Conservation (phyloP, 2,888 invertebrate species). For the Melipona beecheii region DNA sequence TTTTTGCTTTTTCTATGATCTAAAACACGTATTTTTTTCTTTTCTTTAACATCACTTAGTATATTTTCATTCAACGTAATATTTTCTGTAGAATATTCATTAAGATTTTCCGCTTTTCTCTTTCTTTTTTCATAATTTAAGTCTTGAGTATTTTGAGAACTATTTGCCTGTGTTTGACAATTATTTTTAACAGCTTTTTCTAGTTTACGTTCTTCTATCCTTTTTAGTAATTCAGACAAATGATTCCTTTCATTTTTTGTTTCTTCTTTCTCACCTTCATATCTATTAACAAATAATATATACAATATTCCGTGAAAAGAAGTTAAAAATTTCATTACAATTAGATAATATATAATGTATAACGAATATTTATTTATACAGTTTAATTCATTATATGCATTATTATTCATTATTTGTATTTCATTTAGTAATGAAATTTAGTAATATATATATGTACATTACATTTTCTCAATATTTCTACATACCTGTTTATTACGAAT, state of each 20-base stretch:
- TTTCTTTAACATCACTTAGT: neutral
- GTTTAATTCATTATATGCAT: neutral
- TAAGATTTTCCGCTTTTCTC: constrained; percentile 45
- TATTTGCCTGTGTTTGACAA: constrained; percentile 15
- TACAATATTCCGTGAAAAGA: constrained; percentile 7
- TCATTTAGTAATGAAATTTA: neutral
- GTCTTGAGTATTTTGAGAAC: constrained; percentile 18
- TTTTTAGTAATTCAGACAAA: constrained; percentile 73
- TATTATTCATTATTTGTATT: neutral
- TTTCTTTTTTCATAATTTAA: constrained; percentile 12
- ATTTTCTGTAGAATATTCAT: neutral
- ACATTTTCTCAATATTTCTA: neutral
- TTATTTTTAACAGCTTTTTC: constrained; percentile 61
- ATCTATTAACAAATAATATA: constrained; percentile 68
- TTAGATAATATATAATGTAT: neutral
- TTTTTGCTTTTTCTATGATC: constrained; percentile 34
- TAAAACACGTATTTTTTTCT: neutral
- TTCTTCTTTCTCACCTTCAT: constrained; percentile 71
- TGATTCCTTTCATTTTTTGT: constrained; percentile 73
- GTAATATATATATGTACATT: neutral
- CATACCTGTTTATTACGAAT: constrained; percentile 89
- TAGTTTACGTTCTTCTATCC: constrained; percentile 76
- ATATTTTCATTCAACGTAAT: neutral
- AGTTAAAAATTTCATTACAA: neutral
- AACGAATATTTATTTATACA: neutral